Conservation (phyloP, 2,113 vertebrate genomes). For the Phyllostomus discolor region DNA sequence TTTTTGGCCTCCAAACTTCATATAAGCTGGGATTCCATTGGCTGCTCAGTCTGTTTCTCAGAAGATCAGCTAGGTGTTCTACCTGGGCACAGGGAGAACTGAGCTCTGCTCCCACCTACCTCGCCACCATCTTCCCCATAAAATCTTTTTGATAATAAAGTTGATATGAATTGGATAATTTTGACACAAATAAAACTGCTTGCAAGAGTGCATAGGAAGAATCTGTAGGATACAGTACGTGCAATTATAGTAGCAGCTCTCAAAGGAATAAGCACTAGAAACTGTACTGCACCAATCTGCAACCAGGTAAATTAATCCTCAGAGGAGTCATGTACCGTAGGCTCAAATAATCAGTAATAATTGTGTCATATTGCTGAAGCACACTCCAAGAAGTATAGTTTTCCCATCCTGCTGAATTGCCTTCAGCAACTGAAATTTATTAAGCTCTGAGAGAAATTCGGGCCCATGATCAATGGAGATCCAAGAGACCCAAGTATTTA, state of each 20-base stretch:
- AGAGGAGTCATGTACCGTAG: conserved; percentile 43
- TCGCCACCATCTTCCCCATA: too few relatives aligned
- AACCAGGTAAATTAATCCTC: conserved; percentile 74
- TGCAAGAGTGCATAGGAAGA: neutral
- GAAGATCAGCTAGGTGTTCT: too few relatives aligned
- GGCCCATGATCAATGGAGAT: neutral
- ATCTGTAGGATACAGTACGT: neutral
- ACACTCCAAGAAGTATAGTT: conserved; percentile 24
- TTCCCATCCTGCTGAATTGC: neutral
- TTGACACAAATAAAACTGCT: conserved; percentile 45
- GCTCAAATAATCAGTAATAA: conserved; percentile 72
- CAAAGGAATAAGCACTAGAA: conserved; percentile 48
- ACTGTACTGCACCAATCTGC: conserved; percentile 52
- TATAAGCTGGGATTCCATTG: too few relatives aligned
- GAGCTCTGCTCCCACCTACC: too few relatives aligned
- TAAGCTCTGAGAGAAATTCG: neutral
- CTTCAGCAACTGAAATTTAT: neutral
- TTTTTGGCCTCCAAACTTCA: too few relatives aligned
- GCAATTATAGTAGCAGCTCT: conserved; percentile 56
- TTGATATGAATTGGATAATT: neutral
- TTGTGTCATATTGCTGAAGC: conserved; percentile 66
- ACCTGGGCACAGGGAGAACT: too few relatives aligned
- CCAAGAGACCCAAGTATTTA: neutral
- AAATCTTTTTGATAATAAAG: neutral
- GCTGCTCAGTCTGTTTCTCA: too few relatives aligned